Evolutionary conservation across 2,797 vertebrate genomes (phyloP).

Genomic region (Hippopotamyrus pictus): DNA sequence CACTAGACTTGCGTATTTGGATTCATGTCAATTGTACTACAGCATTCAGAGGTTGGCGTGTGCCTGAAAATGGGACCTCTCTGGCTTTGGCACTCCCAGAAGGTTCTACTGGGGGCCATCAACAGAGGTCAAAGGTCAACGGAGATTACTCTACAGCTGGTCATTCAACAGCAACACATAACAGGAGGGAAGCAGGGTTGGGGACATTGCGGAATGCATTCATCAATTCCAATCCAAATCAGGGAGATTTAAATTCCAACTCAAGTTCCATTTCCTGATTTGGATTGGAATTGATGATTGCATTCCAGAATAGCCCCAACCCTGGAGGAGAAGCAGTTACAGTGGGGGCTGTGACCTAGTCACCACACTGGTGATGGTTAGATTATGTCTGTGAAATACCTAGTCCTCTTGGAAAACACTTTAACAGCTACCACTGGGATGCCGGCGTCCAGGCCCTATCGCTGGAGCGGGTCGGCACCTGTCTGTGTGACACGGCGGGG

Average conservation of each 20-base stretch:
- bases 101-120: background rate
- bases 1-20: background rate
- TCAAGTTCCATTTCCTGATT: background rate
- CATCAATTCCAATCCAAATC: background rate
- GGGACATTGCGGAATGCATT: background rate
- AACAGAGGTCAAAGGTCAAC: background rate
- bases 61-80: background rate
- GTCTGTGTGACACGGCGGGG: slow-evolving; percentile 55
- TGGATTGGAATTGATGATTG: background rate
- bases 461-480: slow-evolving; percentile 50
- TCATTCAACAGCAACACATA: background rate
- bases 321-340: background rate
- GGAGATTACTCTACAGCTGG: background rate
- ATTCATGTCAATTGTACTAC: too few species aligned
- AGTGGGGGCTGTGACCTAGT: background rate
- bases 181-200: background rate
- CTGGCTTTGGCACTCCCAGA: background rate
- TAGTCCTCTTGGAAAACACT: background rate
- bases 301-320: background rate
- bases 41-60: too few species aligned
- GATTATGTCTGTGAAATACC: background rate
- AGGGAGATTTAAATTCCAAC: background rate
- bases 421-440: background rate
- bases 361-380: background rate
- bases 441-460: background rate